phyloP scores from a whole-genome alignment of 2,797 vertebrate genomes.

The Psittacula derbiana region DNA sequence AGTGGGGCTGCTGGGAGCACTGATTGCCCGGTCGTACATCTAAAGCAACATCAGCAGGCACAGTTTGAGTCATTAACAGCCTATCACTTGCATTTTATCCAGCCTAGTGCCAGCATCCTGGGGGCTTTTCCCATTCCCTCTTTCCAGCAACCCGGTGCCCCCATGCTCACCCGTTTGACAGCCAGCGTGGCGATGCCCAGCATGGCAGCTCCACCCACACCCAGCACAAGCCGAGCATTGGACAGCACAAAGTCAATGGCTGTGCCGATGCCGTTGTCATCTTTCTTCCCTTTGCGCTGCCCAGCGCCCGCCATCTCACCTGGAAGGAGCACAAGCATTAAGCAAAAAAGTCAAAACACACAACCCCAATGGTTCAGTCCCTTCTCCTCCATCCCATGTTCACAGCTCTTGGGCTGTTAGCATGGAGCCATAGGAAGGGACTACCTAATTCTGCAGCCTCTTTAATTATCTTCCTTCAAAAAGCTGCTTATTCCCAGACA shows the following conservation, averaged over 20 bases:
- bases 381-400: neutral
- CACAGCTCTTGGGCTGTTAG: neutral
- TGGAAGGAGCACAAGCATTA: neutral
- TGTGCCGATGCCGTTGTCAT: conserved; percentile 93
- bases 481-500: neutral
- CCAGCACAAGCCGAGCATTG: conserved; percentile 95
- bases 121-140: neutral
- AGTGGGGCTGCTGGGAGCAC: conserved; percentile 94
- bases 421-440: neutral
- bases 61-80: fast-evolving
- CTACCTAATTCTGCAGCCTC: neutral
- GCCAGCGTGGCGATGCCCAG: conserved; percentile 96
- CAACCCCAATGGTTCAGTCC: fast-evolving
- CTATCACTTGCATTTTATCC: fast-evolving
- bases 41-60: conserved; percentile 45
- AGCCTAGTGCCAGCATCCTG: fast-evolving
- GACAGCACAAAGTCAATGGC: conserved; percentile 97
- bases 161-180: conserved; percentile 88
- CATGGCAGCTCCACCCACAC: conserved; percentile 95
- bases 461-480: too few relatives aligned
- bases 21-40: conserved; percentile 97
- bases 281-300: conserved; percentile 90
- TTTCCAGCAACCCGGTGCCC: fast-evolving
- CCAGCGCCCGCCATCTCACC: conserved; percentile 89
- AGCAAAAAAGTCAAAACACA: fast-evolving